Evolutionary conservation across 2,888 invertebrate genomes (phyloP).

Genomic region (Micoletzkya japonica): DNA sequence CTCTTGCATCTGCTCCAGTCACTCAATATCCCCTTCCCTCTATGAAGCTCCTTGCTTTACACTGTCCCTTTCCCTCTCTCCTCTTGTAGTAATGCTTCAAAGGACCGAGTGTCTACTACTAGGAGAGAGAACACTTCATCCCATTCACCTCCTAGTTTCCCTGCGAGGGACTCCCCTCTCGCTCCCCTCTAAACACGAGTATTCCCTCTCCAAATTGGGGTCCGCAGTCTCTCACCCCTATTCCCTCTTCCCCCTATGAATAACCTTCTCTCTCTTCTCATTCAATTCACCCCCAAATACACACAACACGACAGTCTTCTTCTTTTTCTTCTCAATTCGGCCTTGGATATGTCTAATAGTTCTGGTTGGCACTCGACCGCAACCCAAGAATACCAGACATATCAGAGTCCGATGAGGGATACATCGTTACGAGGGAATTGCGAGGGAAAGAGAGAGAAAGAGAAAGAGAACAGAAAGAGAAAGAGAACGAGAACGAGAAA

Average conservation of each 20-base stretch:
- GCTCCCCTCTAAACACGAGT: not conserved
- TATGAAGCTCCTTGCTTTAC: not conserved
- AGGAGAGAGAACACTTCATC: conserved; percentile 1
- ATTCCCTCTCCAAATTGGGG: not conserved
- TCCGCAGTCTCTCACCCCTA: not conserved
- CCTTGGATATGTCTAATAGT: conserved; percentile 91
- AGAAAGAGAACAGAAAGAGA: conserved; percentile 14
- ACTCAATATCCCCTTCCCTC: conserved; percentile 11
- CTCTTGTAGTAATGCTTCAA: not conserved
- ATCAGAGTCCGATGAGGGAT: conserved; percentile 75
- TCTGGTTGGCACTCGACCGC: conserved; percentile 77
- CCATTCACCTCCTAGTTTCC: no score
- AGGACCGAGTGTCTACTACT: not conserved
- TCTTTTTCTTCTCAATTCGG: conserved; percentile 2
- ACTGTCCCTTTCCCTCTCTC: conserved; percentile 2
- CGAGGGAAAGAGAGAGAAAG: not conserved
- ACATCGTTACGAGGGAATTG: no score
- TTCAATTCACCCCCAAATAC: not conserved
- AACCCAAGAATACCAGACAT: conserved; percentile 99
- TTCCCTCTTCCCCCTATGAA: not conserved
- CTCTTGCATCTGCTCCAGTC: conserved; percentile 1
- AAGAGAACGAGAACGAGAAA: conserved; percentile 9
- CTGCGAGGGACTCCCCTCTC: conserved; percentile 1
- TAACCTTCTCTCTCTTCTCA: not conserved
- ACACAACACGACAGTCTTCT: not conserved